Percentiles rank a stretch among this genome's conserved stretches.
These are phyloP conservation scores for Naja naja DNA, from an alignment of 2,113 vertebrate species.

Conservation along the genomic window DNA sequence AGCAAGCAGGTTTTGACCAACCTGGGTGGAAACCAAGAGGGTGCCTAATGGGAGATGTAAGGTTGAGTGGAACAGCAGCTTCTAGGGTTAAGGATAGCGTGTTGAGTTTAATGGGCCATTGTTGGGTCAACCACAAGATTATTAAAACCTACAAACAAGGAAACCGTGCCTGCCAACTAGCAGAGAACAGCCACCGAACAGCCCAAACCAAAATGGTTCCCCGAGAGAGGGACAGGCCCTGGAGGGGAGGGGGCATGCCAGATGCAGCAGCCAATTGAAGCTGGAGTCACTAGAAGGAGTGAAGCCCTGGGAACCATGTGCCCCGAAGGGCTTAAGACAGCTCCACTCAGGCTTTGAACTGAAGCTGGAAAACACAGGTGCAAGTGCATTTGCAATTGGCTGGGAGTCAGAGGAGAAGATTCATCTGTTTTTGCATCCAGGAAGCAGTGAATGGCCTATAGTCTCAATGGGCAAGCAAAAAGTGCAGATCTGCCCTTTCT, in stretches of 20 bases:
- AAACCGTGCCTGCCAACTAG: neutral
- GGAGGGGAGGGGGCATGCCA: neutral
- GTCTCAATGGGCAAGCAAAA: neutral
- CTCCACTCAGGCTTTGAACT: neutral
- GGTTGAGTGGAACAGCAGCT: neutral
- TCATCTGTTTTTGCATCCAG: neutral
- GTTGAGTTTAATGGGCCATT: neutral
- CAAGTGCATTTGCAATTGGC: neutral
- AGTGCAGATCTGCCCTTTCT: neutral
- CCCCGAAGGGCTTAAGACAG: neutral
- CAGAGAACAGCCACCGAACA: neutral
- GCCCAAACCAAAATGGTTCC: neutral
- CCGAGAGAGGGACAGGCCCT: neutral
- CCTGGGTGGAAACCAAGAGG: neutral
- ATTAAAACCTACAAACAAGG: neutral
- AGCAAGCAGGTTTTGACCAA: neutral
- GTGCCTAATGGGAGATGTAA: neutral
- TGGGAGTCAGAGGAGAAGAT: neutral
- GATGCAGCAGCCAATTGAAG: neutral
- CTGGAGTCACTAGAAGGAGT: neutral
- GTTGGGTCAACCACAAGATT: neutral
- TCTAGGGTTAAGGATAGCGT: neutral
- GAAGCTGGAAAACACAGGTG: neutral
- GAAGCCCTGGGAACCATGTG: neutral
- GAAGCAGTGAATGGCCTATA: neutral